These are phyloP conservation scores for Echinops telfairi DNA, from an alignment of 2,113 vertebrate genomes.

Conservation along the genomic window DNA sequence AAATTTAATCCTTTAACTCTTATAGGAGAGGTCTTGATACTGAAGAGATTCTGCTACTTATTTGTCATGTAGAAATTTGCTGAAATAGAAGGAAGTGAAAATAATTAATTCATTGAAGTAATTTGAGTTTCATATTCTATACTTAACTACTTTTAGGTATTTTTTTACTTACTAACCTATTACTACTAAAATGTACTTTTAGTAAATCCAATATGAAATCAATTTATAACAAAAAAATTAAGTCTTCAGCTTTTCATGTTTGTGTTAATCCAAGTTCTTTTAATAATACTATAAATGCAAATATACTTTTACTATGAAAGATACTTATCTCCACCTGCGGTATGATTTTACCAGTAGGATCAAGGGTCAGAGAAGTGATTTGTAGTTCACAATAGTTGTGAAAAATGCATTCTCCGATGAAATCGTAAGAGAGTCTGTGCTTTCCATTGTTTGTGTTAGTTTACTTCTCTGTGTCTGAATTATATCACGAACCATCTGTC, in stretches of 20 bases:
- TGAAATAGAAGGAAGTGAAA: too few species aligned
- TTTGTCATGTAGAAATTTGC: too few species aligned
- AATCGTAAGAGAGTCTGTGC: background rate
- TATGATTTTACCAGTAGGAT: slow-evolving; percentile 23
- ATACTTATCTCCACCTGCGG: background rate
- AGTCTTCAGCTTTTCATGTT: slow-evolving; percentile 16
- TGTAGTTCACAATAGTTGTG: slow-evolving; percentile 47
- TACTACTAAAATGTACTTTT: slow-evolving; percentile 50
- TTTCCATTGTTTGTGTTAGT: slow-evolving; percentile 35
- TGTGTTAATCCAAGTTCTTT: slow-evolving; percentile 18
- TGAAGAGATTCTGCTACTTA: background rate
- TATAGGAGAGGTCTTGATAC: slow-evolving; percentile 8
- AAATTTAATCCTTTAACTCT: slow-evolving; percentile 17
- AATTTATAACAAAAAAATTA: slow-evolving; percentile 41
- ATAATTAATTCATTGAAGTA: slow-evolving; percentile 54
- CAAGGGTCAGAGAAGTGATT: slow-evolving; percentile 23
- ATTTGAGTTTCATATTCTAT: slow-evolving; percentile 26
- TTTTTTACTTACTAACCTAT: slow-evolving; percentile 15
- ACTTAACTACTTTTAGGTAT: slow-evolving; percentile 14
- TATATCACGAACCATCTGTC: slow-evolving; percentile 54
- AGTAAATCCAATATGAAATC: slow-evolving; percentile 20
- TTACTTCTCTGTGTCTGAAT: slow-evolving; percentile 1
- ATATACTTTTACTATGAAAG: slow-evolving; percentile 11
- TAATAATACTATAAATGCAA: slow-evolving; percentile 41
- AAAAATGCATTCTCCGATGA: slow-evolving; percentile 21